Base-by-base conservation (phyloP, 2,113 vertebrate genomes). In the Poicephalus meyeri region DNA sequence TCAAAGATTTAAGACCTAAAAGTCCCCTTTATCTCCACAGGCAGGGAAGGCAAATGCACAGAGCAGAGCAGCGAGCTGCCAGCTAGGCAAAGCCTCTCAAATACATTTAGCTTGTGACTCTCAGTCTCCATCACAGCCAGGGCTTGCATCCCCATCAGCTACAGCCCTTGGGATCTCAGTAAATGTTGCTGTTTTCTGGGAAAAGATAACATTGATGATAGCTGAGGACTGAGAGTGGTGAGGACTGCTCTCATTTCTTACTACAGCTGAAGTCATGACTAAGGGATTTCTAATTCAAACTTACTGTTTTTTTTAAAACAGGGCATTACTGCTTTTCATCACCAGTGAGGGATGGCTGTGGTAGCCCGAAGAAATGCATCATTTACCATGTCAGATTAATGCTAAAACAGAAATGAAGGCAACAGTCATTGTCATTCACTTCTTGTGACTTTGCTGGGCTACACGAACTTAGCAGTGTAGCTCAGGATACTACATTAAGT, bases 381-480 rank as follows among this genome's bases (percentile, higher is more conserved):
- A 65, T 44, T 76, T 44, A 76, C 63, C 49, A 29, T 11, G 23
- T 28, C 58, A 23, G 69, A 80, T 52, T 35, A 61, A 76, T 53
- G 31, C 16, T 8, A 58, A 87, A 63, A 29, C 0, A 0, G 80
- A 87, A 61, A 42, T 58, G 42, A 41, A 11, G 19, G 25, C 2
- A 19, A 56, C 64, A 94, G 60, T 19, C 46, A 2, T 58, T 66
- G 28, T 2, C 63, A 16, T 29, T 86, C 53, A 28, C 33, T 80
- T 70, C 50, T 56, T 58, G 41, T 21, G 23, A 25, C 42, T 35
- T 74, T 58, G n/a, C 31, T n/a, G 24, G 26, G 33, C 46, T 20
- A 15, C 0, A 0, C 23, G 50, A 84, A 31, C 6, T n/a, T 2
- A 0, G 37, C 13, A 29, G 31, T 6, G 18, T 56, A 70, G 49